Conservation (phyloP, 2,113 vertebrate species). For the Dinomys branickii region DNA sequence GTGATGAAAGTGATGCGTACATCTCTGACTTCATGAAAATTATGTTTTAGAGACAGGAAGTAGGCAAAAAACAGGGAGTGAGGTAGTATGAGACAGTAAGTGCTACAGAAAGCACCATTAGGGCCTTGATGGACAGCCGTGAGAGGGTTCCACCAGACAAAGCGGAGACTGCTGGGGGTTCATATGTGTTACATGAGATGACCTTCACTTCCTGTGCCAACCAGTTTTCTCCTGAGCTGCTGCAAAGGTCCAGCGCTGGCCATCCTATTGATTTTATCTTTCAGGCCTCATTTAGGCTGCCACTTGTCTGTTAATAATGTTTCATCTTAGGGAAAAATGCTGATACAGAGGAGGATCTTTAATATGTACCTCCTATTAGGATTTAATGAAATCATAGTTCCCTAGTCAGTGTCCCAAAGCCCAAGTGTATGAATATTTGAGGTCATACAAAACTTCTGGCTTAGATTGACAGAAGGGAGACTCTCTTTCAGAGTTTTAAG, state of each 20-base stretch:
- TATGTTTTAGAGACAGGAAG: not conserved
- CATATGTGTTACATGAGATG: not conserved
- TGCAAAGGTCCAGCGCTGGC: not conserved
- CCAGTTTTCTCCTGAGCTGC: not conserved
- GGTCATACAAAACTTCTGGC: not conserved
- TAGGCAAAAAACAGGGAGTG: not conserved
- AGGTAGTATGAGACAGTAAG: not conserved
- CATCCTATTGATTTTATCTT: not conserved
- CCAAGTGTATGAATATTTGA: not conserved
- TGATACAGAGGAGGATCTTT: not conserved
- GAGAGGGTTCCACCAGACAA: no score
- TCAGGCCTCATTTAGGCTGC: not conserved
- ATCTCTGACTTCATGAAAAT: not conserved
- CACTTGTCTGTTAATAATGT: not conserved
- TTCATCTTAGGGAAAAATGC: not conserved
- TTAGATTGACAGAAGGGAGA: not conserved
- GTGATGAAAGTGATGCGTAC: not conserved
- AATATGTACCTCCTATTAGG: not conserved
- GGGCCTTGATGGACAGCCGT: not conserved
- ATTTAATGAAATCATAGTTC: not conserved
- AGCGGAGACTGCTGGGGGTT: no score
- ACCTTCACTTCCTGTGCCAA: not conserved
- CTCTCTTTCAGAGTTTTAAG: not conserved
- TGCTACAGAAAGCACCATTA: not conserved
- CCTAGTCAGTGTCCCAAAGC: not conserved